Evolutionary conservation across 2,797 vertebrate species (phyloP), one percentile per base, ranked within the genome.

Genomic region (Benthosema pterotum): DNA sequence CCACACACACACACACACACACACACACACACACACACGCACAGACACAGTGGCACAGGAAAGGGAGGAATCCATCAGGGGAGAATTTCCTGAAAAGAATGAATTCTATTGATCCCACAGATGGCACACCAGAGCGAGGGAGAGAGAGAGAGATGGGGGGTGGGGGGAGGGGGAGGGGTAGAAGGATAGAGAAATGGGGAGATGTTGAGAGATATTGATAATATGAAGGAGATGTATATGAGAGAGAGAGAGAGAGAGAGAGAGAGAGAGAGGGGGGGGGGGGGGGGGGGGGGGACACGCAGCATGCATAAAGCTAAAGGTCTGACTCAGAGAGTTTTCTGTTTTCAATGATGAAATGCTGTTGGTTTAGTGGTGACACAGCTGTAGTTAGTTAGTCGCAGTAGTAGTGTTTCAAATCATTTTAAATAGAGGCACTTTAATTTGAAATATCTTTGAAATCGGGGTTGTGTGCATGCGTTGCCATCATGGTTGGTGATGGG

Each of bases 21-120:
- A 57, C 17, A 22, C 17, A 25, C 22, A 15, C 5, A n/a, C n/a
- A n/a, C n/a, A n/a, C n/a, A n/a, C n/a, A n/a, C n/a, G n/a, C n/a
- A n/a, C n/a, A n/a, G n/a, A n/a, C n/a, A n/a, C n/a, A 15, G 12
- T 5, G n/a, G 60, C 45, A 32, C 51, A 52, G 63, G 43, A 64
- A 62, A 57, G 9, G 22, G 61, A 58, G 76, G 79, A 82, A 86
- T 80, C 74, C 72, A 85, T 87, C 79, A 83, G 2, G 25, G 67
- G 52, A 78, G 71, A 85, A 72, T 86, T 84, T 85, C 80, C 72
- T 66, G 70, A 74, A 83, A 78, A 78, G 77, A 84, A 82, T 83
- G 75, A 87, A 75, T 67, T 74, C 76, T 80, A 84, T 87, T 88
- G 83, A 88, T 89, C 86, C 87, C 73, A 77, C 77, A 80, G 80